phyloP scores from a whole-genome alignment of 1,140 invertebrate species.

The Pseudomyrmex sp. region DNA sequence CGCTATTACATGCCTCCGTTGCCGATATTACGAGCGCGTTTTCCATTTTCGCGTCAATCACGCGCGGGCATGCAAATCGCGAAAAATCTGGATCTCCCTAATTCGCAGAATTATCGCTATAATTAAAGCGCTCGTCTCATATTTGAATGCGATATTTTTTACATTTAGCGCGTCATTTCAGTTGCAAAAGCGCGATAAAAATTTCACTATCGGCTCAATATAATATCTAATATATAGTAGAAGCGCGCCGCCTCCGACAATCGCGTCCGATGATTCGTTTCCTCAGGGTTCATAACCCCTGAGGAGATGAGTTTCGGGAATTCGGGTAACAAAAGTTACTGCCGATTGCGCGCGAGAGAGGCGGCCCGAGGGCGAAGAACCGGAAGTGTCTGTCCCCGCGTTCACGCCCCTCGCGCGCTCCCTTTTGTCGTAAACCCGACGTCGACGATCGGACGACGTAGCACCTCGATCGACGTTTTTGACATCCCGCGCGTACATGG shows the following conservation, averaged over 20 bases:
- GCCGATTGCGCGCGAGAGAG: background rate
- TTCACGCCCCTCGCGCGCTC: background rate
- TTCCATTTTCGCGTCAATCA: constrained; percentile 56
- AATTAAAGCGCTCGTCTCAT: constrained; percentile 3
- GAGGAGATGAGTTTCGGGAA: constrained; percentile 44
- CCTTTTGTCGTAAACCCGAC: constrained; percentile 63
- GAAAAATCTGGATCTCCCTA: constrained; percentile 25
- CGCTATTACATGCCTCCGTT: constrained; percentile 45
- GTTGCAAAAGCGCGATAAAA: background rate
- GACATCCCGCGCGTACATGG: constrained; percentile 53
- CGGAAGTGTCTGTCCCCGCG: constrained; percentile 52
- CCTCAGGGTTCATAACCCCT: background rate
- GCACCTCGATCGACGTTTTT: constrained; percentile 65
- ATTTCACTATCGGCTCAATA: background rate
- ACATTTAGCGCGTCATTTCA: background rate
- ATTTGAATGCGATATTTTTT: constrained; percentile 42
- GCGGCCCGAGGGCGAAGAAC: background rate
- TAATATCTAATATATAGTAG: background rate
- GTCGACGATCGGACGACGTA: constrained; percentile 39
- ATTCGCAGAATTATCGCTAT: constrained; percentile 39
- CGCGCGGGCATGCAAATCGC: constrained; percentile 8
- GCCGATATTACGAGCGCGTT: constrained; percentile 58
- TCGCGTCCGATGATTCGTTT: constrained; percentile 43
- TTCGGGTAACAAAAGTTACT: constrained; percentile 62
- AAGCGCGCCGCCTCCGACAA: constrained; percentile 7